phyloP scores from a whole-genome alignment of 2,113 vertebrate species.

The Pachypanchax playfairii region DNA sequence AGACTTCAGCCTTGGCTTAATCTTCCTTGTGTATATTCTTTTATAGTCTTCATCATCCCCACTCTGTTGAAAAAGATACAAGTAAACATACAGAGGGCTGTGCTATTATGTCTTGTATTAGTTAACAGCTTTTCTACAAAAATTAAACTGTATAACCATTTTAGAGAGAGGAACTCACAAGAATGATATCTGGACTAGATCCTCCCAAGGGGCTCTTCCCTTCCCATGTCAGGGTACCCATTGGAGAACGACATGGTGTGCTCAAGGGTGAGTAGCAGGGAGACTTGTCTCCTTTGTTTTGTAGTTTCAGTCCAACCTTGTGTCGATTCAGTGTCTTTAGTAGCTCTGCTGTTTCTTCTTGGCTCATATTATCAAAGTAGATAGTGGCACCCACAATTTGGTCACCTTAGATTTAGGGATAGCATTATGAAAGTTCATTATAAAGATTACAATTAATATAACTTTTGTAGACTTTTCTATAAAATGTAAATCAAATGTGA shows the following conservation, averaged over 20 bases:
- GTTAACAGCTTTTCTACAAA: constrained; percentile 4
- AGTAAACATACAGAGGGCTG: background rate
- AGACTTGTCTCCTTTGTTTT: constrained; percentile 88
- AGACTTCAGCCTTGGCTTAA: constrained; percentile 90
- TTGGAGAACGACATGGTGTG: constrained; percentile 83
- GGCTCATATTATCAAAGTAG: constrained; percentile 93
- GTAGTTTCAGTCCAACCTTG: constrained; percentile 91
- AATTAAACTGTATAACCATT: background rate
- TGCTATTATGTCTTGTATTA: constrained; percentile 4
- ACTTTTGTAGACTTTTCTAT: too few relatives aligned
- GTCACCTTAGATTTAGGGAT: constrained; percentile 81
- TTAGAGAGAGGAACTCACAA: constrained; percentile 79
- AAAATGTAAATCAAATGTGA: too few relatives aligned
- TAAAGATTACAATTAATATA: background rate
- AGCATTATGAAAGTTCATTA: background rate
- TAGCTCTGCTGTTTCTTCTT: constrained; percentile 87
- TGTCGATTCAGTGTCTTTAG: constrained; percentile 89
- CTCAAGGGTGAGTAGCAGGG: constrained; percentile 81
- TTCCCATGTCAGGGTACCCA: constrained; percentile 81
- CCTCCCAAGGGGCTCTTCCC: constrained; percentile 71
- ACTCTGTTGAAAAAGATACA: constrained; percentile 77
- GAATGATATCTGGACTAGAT: constrained; percentile 85
- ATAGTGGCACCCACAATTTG: constrained; percentile 95
- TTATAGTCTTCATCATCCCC: constrained; percentile 92
- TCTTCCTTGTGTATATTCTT: constrained; percentile 93